Percentiles rank a stretch among this genome's conserved stretches.
Evolutionary conservation across 2,888 invertebrate genomes (phyloP).

Genomic region (Tenthredo scrophulariae): DNA sequence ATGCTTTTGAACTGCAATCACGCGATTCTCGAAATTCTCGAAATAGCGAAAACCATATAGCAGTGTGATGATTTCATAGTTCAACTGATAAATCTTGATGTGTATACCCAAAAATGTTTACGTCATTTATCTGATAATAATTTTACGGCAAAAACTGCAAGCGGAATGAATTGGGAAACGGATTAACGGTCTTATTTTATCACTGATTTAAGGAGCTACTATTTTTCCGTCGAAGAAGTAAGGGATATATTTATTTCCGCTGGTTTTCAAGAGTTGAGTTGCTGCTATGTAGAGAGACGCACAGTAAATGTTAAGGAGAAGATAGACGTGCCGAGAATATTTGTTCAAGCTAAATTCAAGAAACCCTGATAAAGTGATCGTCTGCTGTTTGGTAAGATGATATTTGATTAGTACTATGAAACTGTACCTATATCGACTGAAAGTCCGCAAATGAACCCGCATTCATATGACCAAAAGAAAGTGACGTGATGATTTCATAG

Average conservation of each 20-base stretch:
- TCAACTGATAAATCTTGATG: conserved; percentile 74
- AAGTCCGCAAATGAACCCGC: neutral
- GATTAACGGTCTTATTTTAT: conserved; percentile 36
- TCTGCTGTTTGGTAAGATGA: conserved; percentile 29
- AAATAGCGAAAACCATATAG: neutral
- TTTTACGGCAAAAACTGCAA: neutral
- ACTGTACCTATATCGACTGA: neutral
- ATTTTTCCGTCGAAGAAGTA: conserved; percentile 88
- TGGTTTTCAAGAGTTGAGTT: conserved; percentile 86
- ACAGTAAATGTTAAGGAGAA: conserved; percentile 96
- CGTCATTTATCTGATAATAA: conserved; percentile 70
- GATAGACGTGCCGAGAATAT: conserved; percentile 93
- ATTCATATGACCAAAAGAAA: neutral
- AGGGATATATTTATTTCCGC: conserved; percentile 82
- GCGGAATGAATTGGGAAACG: neutral
- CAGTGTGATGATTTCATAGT: conserved; percentile 76
- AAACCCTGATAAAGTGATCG: conserved; percentile 76
- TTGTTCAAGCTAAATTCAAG: conserved; percentile 93
- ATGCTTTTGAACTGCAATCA: neutral
- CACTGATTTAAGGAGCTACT: conserved; percentile 84
- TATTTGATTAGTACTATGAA: neutral
- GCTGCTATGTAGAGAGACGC: conserved; percentile 90
- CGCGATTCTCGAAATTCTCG: neutral
- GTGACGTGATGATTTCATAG: conserved; percentile 70
- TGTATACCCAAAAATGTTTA: conserved; percentile 69